Percentiles rank a stretch among this genome's conserved stretches.
phyloP scores from a whole-genome alignment of 2,888 invertebrate species.

The Pristionchus exspectatus region DNA sequence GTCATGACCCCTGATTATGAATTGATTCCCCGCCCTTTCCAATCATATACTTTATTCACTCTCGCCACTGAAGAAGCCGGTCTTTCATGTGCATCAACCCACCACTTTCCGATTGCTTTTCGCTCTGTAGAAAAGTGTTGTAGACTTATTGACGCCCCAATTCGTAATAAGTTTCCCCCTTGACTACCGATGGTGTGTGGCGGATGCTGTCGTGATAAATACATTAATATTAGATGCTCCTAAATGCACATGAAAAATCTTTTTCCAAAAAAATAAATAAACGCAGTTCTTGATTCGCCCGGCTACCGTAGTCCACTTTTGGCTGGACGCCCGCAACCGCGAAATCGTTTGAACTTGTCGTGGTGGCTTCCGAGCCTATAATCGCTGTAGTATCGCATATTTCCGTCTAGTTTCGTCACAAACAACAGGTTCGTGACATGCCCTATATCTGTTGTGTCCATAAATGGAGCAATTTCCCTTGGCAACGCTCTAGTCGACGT shows the following conservation, averaged over 20 bases:
- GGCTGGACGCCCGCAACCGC: not conserved
- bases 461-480: not conserved
- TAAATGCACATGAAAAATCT: not conserved
- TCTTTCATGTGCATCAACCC: conserved; percentile 35
- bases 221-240: not conserved
- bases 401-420: not conserved
- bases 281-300: not conserved
- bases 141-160: not conserved
- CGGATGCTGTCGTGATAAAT: conserved; percentile 11
- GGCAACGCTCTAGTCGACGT: not conserved
- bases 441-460: not conserved
- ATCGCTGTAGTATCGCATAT: not conserved
- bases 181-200: conserved; percentile 27
- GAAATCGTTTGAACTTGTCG: not conserved
- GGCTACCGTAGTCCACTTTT: not conserved
- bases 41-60: not conserved
- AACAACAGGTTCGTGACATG: not conserved
- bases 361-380: not conserved
- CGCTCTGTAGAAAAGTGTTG: conserved; percentile 7
- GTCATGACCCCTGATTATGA: not conserved
- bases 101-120: conserved; percentile 8
- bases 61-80: not conserved
- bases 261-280: not conserved
- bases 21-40: not conserved
- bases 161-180: not conserved